Base-by-base conservation (phyloP, 2,888 invertebrate genomes). In the Dryomyza anilis region DNA sequence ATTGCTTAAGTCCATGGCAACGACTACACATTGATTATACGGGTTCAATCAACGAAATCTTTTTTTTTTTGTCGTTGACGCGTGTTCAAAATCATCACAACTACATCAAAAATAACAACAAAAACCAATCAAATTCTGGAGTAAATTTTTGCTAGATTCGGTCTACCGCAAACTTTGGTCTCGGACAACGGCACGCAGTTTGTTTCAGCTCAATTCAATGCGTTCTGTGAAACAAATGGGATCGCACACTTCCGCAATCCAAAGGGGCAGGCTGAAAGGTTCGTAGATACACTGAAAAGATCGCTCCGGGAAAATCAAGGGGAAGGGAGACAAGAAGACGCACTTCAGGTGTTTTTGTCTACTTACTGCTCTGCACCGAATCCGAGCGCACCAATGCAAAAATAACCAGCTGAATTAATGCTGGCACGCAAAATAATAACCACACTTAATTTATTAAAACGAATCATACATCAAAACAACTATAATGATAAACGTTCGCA, bases 21-120 rank as follows among this genome's bases (percentile, higher is more conserved):
- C 64, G 72, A 50, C 52, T 74, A 10, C 72, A 69, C 62, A 33
- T 69, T 8, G 70, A 72, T 48, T 67, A 66, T 16, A 58, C 63
- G 77, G 65, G 63, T 16, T 56, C 65, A 33, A n/a, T 55, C 48
- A 72, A 14, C 74, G 72, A 2, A 63, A 64, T 6, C 57, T 57
- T 8, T 78, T 76, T 46, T 64, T 82, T 4, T 64, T 84, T 14
- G 69, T 82, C 2, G 74, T 79, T 5, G 82, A 84, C 67, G 72
- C 80, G 5, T 74, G 72, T 69, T 79, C 81, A 0, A 84, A 83
- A 33, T 33, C 33, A 33, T 33, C 12, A 12, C 33, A 8, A 33
- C 6, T 8, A 33, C 33, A 33, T 33, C 12, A 33, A 8, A 6
- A 33, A 33, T 12, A 33, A 12, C 33, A 12, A 33, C 7, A 8